Evolutionary conservation across 2,888 invertebrate genomes (phyloP), one percentile per base, ranked within the genome.

Genomic region (Osmoderma eremita): DNA sequence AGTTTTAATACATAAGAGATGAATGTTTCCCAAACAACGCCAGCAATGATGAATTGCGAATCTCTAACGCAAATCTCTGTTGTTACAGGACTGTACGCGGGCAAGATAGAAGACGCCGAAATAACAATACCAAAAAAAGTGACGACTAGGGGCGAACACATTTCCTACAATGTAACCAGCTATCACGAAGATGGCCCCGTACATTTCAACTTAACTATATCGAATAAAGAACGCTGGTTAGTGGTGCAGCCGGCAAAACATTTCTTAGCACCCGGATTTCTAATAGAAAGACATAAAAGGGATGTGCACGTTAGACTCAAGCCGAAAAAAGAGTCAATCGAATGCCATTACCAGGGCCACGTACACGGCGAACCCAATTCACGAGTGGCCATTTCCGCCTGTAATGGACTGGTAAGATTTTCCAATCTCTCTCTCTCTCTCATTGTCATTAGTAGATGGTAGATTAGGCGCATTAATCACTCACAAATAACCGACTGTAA

Each of bases 261-360:
- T 69, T 90, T 93, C 78, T 85, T 91, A 75, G 87, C 88, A 42
- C 90, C 91, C 20, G 86, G 86, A 62, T 81, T 93, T 81, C 83
- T 93, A 68, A 86, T 94, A 72, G 94, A 94, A 82, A 85, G 90
- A 63, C 88, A 89, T 78, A 83, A 82, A 72, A 80, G 83, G 41
- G 81, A 84, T 71, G 82, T 84, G 51, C 84, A 88, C 70, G 85
- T 85, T 66, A 85, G 90, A 67, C 79, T 82, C 49, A 83, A 80
- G 73, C 85, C 86, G 49, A 80, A 80, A 67, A 78, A 82, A 22
- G 81, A 85, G 56, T 85, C 87, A 68, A 87, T 86, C 41, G 83
- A 85, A 63, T 94, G 94, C 80, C 94, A 94, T 84, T 94, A 90
- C 82, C 89, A 89, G 67, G 95, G 95, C 72, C 83, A 87, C 74